Conservation (phyloP, 2,797 vertebrate genomes). For the Lepilemur septentrionalis region DNA sequence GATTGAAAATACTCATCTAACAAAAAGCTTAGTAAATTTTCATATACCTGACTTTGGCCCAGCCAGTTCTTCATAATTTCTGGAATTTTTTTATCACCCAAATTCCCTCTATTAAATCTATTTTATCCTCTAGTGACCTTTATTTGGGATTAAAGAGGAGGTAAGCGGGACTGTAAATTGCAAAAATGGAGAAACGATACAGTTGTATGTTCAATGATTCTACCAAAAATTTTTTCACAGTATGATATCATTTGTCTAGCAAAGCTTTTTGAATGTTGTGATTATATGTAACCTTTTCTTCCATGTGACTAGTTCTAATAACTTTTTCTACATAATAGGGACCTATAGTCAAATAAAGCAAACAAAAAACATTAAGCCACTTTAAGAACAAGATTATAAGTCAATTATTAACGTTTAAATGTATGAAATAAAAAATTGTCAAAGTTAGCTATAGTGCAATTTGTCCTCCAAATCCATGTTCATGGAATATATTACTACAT, state of each 20-base stretch:
- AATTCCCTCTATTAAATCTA: background rate
- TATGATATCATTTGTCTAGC: background rate
- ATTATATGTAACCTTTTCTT: background rate
- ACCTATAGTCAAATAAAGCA: background rate
- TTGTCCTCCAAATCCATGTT: background rate
- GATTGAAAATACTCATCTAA: background rate
- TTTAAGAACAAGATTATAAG: background rate
- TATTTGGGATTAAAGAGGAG: conserved; percentile 7
- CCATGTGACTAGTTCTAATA: background rate
- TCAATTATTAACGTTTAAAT: background rate
- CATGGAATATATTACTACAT: background rate
- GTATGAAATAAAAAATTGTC: background rate
- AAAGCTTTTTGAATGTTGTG: background rate
- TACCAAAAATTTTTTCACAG: background rate
- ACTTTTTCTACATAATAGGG: background rate
- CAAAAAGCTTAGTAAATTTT: background rate
- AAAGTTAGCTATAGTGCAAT: background rate
- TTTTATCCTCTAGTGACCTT: background rate
- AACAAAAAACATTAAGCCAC: background rate
- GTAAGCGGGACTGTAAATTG: background rate
- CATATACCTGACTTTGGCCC: background rate
- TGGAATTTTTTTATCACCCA: background rate
- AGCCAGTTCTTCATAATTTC: background rate
- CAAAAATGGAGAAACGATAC: background rate
- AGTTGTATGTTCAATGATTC: background rate